Percentiles rank a stretch among this genome's conserved stretches.
These are phyloP conservation scores for Epinephelus lanceolatus DNA, from an alignment of 2,113 vertebrate species.

Conservation along the genomic window DNA sequence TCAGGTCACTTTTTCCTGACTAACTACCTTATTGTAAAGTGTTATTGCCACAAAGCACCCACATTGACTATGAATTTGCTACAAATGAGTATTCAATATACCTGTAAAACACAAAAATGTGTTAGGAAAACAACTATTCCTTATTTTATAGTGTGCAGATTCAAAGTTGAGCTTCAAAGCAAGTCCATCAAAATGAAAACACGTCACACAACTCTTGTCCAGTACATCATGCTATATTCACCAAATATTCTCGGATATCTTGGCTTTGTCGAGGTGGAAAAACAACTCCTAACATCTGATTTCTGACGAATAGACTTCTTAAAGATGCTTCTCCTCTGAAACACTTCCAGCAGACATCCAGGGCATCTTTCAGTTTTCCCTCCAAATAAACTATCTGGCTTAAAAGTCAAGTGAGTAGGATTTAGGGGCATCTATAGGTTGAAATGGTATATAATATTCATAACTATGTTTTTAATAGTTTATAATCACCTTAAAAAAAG, in stretches of 20 bases:
- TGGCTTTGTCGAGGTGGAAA: background rate
- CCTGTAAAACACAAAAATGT: background rate
- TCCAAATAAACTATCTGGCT: background rate
- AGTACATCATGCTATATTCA: background rate
- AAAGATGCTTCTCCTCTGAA: background rate
- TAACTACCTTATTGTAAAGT: background rate
- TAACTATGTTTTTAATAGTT: no score
- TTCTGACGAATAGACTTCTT: background rate
- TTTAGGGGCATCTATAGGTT: no score
- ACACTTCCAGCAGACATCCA: background rate
- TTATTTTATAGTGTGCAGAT: no score
- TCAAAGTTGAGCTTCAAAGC: background rate
- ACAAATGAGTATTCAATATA: background rate
- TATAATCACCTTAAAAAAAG: no score
- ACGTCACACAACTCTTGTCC: background rate
- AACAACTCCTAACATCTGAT: background rate
- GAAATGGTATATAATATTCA: no score
- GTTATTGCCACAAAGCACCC: background rate
- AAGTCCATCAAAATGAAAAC: background rate
- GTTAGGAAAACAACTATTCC: background rate
- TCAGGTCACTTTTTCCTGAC: background rate
- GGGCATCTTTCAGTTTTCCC: background rate
- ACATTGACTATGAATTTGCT: background rate
- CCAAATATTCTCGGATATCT: background rate
- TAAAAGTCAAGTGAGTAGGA: no score